Evolutionary conservation across 2,113 vertebrate species (phyloP), one percentile per base, ranked within the genome.

Genomic region (Brachirus orientalis): DNA sequence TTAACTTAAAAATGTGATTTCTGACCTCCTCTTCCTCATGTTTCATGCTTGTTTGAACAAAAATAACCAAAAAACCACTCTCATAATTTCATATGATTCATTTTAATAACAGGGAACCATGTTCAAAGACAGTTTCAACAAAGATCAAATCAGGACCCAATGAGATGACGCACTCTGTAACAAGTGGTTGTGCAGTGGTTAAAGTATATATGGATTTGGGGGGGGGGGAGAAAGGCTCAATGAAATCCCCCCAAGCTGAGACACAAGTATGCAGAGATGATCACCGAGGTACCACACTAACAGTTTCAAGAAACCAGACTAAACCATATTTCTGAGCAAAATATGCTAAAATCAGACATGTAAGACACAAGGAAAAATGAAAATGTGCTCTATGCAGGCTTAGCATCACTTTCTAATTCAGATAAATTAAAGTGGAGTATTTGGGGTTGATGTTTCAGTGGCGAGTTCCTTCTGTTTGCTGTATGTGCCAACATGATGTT

Each of bases 381-480:
- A 63, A 75, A 70, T 58, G n/a, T 53, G 16, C 43, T 62, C 40
- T n/a, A 50, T 76, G 19, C 75, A 72, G 41, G 64, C 55, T 33
- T 28, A 19, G 62, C 3, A 14, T 7, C 28, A 3, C 28, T 28
- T 28, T 28, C 28, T 28, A 28, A 28, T 28, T 4, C 28, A 28
- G 1, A 28, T 28, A 28, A 28, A 28, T 6, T 28, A 28, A 28
- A 28, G 28, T 2, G 28, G 28, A 28, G 28, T 28, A 28, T 3
- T 4, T 6, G 6, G 28, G 3, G 28, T 28, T 28, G 28, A 3
- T 6, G 6, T 28, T 28, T 28, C 28, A 28, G 6, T 28, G 28
- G 28, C 6, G 28, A 28, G 28, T 28, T 28, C 28, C 28, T 28
- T 6, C 28, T 28, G 28, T 28, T 28, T 28, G n/a, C n/a, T n/a